These are phyloP conservation scores for Acrocyrtus sp. DNA, from an alignment of 2,888 invertebrate species.

Conservation along the genomic window DNA sequence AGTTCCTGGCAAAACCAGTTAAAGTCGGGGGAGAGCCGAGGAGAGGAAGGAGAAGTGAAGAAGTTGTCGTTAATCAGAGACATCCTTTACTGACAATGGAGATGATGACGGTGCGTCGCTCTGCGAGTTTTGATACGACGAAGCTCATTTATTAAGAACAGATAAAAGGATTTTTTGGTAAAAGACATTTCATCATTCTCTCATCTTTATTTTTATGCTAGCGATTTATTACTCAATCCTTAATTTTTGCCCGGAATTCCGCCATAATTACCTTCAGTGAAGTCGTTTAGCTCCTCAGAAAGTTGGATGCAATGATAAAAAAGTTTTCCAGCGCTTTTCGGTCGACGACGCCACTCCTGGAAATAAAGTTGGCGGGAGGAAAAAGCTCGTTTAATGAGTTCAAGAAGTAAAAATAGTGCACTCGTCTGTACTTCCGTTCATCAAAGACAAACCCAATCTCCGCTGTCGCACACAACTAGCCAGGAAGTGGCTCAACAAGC, in stretches of 20 bases:
- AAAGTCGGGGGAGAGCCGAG: no score
- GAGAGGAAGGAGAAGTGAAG: background rate
- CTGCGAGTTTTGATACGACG: constrained; percentile 25
- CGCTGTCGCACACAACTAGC: constrained; percentile 3
- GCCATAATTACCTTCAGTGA: constrained; percentile 41
- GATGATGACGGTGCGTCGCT: background rate
- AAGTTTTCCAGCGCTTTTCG: background rate
- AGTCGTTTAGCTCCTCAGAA: constrained; percentile 3
- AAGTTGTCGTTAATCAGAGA: constrained; percentile 3
- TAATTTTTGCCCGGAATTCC: constrained; percentile 50
- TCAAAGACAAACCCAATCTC: constrained; percentile 40
- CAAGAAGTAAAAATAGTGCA: constrained; percentile 29
- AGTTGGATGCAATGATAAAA: background rate
- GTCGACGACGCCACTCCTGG: constrained; percentile 21
- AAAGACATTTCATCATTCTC: constrained; percentile 32
- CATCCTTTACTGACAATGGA: background rate
- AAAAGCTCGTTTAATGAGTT: constrained; percentile 33
- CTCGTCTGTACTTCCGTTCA: constrained; percentile 34
- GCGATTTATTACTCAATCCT: constrained; percentile 49
- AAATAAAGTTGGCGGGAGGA: constrained; percentile 26
- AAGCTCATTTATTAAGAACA: constrained; percentile 32
- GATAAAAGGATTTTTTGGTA: constrained; percentile 16
- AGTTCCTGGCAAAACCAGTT: background rate
- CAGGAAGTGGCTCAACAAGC: constrained; percentile 22
- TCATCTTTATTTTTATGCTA: constrained; percentile 29